Base-by-base conservation (phyloP, 2,888 invertebrate species). In the Eurytoma californica region DNA sequence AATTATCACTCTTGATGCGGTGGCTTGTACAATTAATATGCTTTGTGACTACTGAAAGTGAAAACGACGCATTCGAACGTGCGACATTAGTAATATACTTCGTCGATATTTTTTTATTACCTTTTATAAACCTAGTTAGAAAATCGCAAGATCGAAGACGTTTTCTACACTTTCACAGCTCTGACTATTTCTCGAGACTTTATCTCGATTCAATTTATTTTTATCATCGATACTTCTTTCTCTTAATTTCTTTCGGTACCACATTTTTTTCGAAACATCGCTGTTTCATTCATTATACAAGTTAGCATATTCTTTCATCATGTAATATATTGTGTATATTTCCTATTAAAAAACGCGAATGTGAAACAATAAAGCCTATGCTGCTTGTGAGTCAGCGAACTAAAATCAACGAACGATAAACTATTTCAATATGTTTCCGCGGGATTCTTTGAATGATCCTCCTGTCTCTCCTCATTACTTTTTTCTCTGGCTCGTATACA, bases 1-100 rank as follows among this genome's bases (percentile, higher is more conserved):
- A 86, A 87, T 88, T 88, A 89, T 90, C 89, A 90, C 89, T 87
- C 87, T 86, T 85, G 85, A 86, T 86, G 84, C 86, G 86, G 87
- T 88, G 87, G 87, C 84, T 86, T 81, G 81, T 81, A 81, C 81
- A 81, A 79, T 79, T 77, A 82, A 79, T 82, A 80, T 79, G 75
- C 78, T 80, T 78, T 80, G 72, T 77, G 68, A 78, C 76, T 80
- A 80, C 76, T 51, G 79, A 83, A 82, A 81, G 80, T 82, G 80
- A 77, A 79, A 77, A 80, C 55, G 70, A 82, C 78, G 78, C 68
- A 55, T 67, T 77, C 77, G 74, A 70, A 63, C 75, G 61, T 60
- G 66, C 79, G 51, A 72, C 73, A 13, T 70, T 72, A 72, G 68
- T 79, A 39, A 66, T 39, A 55, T n/a, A n/a, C 51, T 39, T 72